Evolutionary conservation across 1,140 invertebrate species (phyloP).

Genomic region (Atta colombica): DNA sequence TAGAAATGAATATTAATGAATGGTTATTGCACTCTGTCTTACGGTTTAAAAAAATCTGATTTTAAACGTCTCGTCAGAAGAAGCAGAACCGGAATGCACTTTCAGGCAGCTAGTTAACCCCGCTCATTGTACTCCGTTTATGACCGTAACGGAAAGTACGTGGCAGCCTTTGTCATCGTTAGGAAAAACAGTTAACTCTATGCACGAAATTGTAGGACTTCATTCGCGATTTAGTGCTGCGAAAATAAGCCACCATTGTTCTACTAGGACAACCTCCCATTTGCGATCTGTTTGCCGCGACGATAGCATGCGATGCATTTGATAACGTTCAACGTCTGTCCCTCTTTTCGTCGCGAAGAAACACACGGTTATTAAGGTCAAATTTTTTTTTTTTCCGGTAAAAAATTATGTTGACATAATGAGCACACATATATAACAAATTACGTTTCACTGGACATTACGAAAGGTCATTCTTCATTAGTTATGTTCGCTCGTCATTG

Average conservation of each 20-base stretch:
- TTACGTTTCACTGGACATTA: slow-evolving; percentile 40
- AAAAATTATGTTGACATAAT: slow-evolving; percentile 42
- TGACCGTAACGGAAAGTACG: slow-evolving; percentile 69
- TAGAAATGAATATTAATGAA: slow-evolving; percentile 11
- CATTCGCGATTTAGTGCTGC: slow-evolving; percentile 44
- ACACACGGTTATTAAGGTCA: slow-evolving; percentile 28
- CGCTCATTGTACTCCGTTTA: slow-evolving; percentile 69
- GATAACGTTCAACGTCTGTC: slow-evolving; percentile 39
- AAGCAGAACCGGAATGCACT: slow-evolving; percentile 58
- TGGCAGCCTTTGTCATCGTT: slow-evolving; percentile 47
- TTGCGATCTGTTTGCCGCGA: slow-evolving; percentile 12
- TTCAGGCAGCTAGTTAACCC: slow-evolving; percentile 64
- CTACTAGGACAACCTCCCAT: slow-evolving; percentile 1
- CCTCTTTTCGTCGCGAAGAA: slow-evolving; percentile 20
- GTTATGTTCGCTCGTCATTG: slow-evolving; percentile 52
- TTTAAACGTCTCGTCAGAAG: slow-evolving; percentile 12
- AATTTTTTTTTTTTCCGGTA: slow-evolving; percentile 30
- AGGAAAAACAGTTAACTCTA: slow-evolving; percentile 60
- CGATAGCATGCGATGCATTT: slow-evolving; percentile 31
- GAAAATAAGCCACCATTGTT: slow-evolving; percentile 50
- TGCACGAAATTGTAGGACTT: slow-evolving; percentile 39
- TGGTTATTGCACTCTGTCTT: not conserved
- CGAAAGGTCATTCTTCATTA: slow-evolving; percentile 56
- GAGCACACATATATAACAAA: slow-evolving; percentile 26
- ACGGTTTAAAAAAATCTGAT: not conserved